Evolutionary conservation across 1,140 invertebrate species (phyloP).

Genomic region (Bradynema listronoti): DNA sequence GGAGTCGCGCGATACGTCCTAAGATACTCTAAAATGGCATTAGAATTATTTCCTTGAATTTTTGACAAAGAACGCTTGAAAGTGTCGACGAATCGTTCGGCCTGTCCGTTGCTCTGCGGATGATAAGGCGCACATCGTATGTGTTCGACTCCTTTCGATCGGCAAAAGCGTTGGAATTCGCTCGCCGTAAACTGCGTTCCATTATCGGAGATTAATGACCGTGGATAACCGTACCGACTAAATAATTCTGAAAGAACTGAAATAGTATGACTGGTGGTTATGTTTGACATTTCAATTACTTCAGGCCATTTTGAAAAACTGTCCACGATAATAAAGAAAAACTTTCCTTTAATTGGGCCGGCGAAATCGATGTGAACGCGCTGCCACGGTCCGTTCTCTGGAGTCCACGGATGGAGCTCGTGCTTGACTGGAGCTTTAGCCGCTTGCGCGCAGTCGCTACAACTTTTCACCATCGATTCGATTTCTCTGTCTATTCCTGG

Average conservation of each 20-base stretch:
- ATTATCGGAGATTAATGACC: no score
- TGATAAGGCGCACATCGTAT: conserved; percentile 9
- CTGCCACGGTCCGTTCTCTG: conserved; percentile 6
- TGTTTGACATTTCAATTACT: no score
- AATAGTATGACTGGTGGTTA: no score
- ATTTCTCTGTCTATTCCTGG: conserved; percentile 16
- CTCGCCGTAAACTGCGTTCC: background rate
- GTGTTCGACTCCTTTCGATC: conserved; percentile 12
- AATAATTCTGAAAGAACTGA: no score
- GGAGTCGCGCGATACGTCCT: conserved; percentile 10
- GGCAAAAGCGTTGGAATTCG: conserved; percentile 2
- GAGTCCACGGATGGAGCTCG: conserved; percentile 10
- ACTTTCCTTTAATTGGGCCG: no score
- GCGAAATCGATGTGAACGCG: conserved; percentile 18
- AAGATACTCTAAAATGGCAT: conserved; percentile 5
- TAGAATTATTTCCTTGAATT: conserved; percentile 1
- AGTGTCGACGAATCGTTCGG: conserved; percentile 8
- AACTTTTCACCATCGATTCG: conserved; percentile 6
- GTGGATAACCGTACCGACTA: no score
- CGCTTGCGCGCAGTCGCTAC: background rate
- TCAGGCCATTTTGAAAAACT: no score
- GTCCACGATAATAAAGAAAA: no score
- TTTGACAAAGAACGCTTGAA: conserved; percentile 8
- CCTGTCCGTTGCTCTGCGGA: conserved; percentile 12
- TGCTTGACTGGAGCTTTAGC: conserved; percentile 14